Conservation (phyloP, 2,113 vertebrate genomes). For the Sinocyclocheilus grahami region DNA sequence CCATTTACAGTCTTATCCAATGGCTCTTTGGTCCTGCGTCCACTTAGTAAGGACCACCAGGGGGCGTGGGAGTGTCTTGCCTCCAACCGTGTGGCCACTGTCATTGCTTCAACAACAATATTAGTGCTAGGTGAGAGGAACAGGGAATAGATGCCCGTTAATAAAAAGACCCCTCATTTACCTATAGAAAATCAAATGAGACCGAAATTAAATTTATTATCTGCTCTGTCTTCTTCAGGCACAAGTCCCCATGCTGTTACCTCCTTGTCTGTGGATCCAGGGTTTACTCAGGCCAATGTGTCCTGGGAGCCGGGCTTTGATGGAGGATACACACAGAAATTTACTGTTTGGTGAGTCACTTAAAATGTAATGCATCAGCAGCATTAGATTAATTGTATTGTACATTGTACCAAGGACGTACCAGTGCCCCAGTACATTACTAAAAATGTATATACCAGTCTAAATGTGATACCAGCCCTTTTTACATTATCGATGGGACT, state of each 20-base stretch:
- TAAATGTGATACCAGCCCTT: no score
- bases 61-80: conserved; percentile 89
- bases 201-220: background rate
- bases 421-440: no score
- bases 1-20: conserved; percentile 78
- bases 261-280: conserved; percentile 78
- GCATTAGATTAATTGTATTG: no score
- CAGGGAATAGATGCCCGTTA: background rate
- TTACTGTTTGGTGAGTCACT: conserved; percentile 88
- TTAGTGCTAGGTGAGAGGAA: conserved; percentile 85
- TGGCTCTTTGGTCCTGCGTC: conserved; percentile 84
- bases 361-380: no score
- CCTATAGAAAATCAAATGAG: background rate
- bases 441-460: no score
- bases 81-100: conserved; percentile 84
- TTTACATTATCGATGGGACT: background rate
- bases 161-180: background rate
- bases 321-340: conserved; percentile 92
- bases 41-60: conserved; percentile 86
- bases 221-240: conserved; percentile 70
- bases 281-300: conserved; percentile 84
- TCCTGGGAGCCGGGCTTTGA: conserved; percentile 94
- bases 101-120: conserved; percentile 79
- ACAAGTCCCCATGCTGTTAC: conserved; percentile 89
- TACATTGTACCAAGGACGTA: no score